phyloP scores from a whole-genome alignment of 2,113 vertebrate species.

The Chaenocephalus aceratus region DNA sequence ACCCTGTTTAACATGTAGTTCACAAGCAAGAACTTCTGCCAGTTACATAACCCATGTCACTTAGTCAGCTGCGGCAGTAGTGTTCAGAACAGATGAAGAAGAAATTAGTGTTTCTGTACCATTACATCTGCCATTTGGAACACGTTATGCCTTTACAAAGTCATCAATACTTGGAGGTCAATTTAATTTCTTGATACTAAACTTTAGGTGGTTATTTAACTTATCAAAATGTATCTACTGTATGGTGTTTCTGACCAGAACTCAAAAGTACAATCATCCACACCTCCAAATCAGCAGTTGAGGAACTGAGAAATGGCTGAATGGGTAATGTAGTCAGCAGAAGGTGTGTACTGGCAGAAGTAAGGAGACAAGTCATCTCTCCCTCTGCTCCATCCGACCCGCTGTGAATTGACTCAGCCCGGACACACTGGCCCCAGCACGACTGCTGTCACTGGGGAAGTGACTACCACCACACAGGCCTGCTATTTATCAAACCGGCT shows the following conservation, averaged over 20 bases:
- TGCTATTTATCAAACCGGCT: conserved; percentile 10
- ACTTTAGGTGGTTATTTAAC: neutral
- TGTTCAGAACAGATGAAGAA: conserved; percentile 31
- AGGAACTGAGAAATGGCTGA: conserved; percentile 20
- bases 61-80: conserved; percentile 70
- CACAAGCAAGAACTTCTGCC: conserved; percentile 60
- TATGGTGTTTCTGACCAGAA: neutral
- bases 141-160: neutral
- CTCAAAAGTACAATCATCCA: conserved; percentile 5
- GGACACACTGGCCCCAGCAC: conserved; percentile 59
- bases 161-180: neutral
- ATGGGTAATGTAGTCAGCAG: conserved; percentile 38
- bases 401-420: conserved; percentile 73
- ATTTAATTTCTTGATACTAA: neutral
- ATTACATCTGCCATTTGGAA: neutral
- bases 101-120: neutral
- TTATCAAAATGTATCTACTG: neutral
- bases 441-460: conserved; percentile 56
- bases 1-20: conserved; percentile 18
- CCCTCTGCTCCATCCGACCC: conserved; percentile 60
- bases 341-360: conserved; percentile 56
- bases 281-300: neutral
- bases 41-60: conserved; percentile 69
- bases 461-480: conserved; percentile 13
- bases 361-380: conserved; percentile 54